A percentile compares a stretch with the other conserved stretches of the same genome.
These are phyloP conservation scores for Molothrus aeneus DNA, from an alignment of 2,797 vertebrate species.

Conservation along the genomic window DNA sequence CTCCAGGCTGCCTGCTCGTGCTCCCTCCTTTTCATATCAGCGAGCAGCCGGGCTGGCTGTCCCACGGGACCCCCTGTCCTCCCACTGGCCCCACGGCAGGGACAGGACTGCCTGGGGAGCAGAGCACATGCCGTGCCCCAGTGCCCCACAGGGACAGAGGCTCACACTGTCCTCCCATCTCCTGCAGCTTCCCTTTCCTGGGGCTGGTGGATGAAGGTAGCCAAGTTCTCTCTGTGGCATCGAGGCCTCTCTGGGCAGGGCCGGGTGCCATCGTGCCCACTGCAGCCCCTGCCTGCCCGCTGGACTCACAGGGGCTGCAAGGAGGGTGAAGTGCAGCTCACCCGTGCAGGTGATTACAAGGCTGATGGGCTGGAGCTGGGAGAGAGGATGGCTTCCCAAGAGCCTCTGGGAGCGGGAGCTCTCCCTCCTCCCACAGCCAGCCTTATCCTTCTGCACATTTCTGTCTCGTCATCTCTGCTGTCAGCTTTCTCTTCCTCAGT, in stretches of 20 bases:
- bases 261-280: background rate
- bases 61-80: background rate
- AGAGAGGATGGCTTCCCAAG: background rate
- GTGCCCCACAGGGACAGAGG: background rate
- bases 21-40: slow-evolving; percentile 29
- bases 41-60: slow-evolving; percentile 39
- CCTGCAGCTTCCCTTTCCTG: background rate
- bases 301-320: background rate
- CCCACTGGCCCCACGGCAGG: rapidly evolving
- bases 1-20: slow-evolving; percentile 53
- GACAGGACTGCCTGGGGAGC: background rate
- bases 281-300: background rate
- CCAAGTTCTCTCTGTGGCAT: background rate
- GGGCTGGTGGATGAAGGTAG: background rate
- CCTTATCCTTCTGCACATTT: slow-evolving; percentile 14
- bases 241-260: background rate
- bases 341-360: background rate
- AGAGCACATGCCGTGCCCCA: background rate
- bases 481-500: background rate
- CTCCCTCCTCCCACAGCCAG: slow-evolving; percentile 43
- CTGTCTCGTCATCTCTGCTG: background rate
- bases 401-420: slow-evolving; percentile 24
- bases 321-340: slow-evolving; percentile 29
- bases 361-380: slow-evolving; percentile 32
- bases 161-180: rapidly evolving